Conservation (phyloP, 2,113 vertebrate species). For the Bufo gargarizans region DNA sequence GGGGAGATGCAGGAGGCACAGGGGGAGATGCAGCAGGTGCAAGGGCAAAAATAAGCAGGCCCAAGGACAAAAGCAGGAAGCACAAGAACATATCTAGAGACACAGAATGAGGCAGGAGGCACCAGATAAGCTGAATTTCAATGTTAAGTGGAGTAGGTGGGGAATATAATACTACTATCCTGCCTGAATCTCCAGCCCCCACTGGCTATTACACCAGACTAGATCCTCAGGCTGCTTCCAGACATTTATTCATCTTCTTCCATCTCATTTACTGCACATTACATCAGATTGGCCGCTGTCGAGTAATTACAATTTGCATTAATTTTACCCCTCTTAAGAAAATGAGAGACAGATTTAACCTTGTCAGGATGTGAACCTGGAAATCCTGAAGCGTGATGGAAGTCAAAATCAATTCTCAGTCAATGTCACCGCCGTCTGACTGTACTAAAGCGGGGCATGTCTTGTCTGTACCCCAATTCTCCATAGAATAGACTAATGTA, state of each 20-base stretch:
- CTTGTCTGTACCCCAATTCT: background rate
- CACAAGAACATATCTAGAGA: background rate
- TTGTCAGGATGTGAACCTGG: conserved; percentile 2
- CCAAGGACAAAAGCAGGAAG: no score
- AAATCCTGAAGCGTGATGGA: background rate
- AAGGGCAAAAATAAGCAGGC: background rate
- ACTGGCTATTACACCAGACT: background rate
- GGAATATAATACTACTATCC: background rate
- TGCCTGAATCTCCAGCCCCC: background rate
- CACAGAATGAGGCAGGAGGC: background rate
- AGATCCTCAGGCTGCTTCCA: background rate
- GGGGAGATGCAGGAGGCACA: no score
- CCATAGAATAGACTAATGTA: background rate
- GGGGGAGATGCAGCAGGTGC: background rate
- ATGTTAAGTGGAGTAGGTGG: no score
- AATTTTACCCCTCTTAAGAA: conserved; percentile 28
- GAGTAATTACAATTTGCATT: conserved; percentile 44
- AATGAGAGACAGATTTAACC: conserved; percentile 38
- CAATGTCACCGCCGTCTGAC: background rate
- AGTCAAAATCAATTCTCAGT: background rate
- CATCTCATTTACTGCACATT: conserved; percentile 41
- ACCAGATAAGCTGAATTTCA: background rate
- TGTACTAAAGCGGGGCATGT: background rate
- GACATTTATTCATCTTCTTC: background rate
- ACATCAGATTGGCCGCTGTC: conserved; percentile 20